Base-by-base conservation (phyloP, 2,113 vertebrate genomes). In the Litocranius walleri region DNA sequence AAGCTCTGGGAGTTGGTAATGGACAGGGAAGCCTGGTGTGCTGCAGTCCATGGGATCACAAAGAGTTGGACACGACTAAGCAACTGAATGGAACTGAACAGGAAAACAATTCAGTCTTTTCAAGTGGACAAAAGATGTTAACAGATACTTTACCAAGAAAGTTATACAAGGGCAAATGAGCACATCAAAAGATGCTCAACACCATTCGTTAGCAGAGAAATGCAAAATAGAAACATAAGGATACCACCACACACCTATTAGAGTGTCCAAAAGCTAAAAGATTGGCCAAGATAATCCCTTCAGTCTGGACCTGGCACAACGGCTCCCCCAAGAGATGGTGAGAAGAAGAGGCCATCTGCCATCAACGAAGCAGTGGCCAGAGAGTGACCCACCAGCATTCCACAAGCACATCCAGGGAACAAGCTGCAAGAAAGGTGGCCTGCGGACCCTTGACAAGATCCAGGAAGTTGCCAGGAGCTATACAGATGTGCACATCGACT, bases 331-430 rank as follows among this genome's bases (percentile, higher is more conserved):
- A 99, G 99, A 96, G 99, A 98, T 97, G 97, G 98, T 0, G 99
- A 99, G 98, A 99, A 99, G 98, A 99, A 99, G 36, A 98, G 99
- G 99, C 2, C 99, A 99, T 99, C 99, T 17, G 99, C 99, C 98
- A 99, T 99, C 98, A 99, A 99, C 4, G 99, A 99, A 98, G 99
- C 99, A 54, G 99, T 99, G 52, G 99, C 99, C 52, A 98, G 99
- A 98, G 99, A 99, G 97, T 99, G 99, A 94, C 99, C 99, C 82
- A 99, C 99, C 98, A 99, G 99, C 97, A 96, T 99, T 95, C 99
- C 99, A 99, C 98, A 99, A 99, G 96, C 98, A 99, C 84, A 99
- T 99, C 98, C 99, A 99, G 89, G 99, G 99, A 95, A 95, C 99
- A 45, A 98, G 99, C 9, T 99, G 99, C 98, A 99, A 99, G 98